Evolutionary conservation across 2,113 vertebrate genomes (phyloP), one percentile per base, ranked within the genome.

Genomic region (Stercorarius parasiticus): DNA sequence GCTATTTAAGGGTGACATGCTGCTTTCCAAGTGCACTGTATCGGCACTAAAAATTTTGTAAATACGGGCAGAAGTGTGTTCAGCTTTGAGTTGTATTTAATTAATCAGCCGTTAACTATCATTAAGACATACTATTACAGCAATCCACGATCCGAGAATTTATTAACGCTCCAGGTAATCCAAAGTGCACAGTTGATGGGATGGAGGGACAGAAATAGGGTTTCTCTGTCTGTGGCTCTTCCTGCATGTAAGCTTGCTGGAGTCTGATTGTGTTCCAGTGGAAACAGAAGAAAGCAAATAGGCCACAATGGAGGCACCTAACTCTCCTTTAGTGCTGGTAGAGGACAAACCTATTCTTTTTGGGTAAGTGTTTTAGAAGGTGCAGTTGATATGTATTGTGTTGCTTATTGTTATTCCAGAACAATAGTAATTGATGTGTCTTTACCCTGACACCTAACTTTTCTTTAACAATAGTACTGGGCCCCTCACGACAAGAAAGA

Each of bases 291-390:
- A 76, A 85, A 76, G 36, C 15, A 85, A 85, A 49, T 14, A n/a
- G 16, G 18, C 3, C 19, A 3, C 36, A 65, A 6, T 2, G 6
- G 10, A 23, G 25, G 2, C 4, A 25, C 3, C 1, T 70, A 79
- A 69, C 15, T 71, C 30, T 49, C 30, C n/a, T 78, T 88, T 82
- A 66, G 47, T 45, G 11, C 26, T 80, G 14, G 11, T 13, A 53
- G 32, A 83, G 9, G 38, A 32, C 19, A 84, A 74, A 43, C 30
- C 9, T 4, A 8, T 67, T 62, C 26, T 82, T 69, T 65, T 6
- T 9, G 16, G 2, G 9, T 16, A 42, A 56, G 66, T 27, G 17
- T n/a, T 84, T 86, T 19, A 74, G 83, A 87, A 85, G 30, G 10
- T 64, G 52, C 32, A 87, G 18, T 26, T 90, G 53, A 59, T 87